Evolutionary conservation across 2,888 invertebrate species (phyloP), one percentile per base, ranked within the genome.

Genomic region (Dione juno): DNA sequence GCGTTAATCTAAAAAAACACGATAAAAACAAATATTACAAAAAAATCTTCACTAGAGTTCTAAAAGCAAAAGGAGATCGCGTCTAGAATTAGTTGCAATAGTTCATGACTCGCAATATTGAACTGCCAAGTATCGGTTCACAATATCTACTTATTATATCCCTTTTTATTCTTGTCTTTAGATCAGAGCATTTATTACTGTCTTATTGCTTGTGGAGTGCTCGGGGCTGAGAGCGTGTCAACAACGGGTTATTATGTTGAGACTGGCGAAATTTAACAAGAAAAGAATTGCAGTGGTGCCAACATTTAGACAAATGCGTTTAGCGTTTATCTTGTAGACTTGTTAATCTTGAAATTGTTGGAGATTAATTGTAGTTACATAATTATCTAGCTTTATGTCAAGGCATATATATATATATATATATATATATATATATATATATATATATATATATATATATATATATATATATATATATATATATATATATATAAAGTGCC

Each of bases 201-300:
- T 88, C 90, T 92, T 92, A 92, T 92, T 92, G 91, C 88, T 88
- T 85, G 90, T 86, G 86, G 84, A 90, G 88, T 86, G 89, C 87
- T 88, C 82, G 79, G 82, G 86, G 88, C 86, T 84, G 85, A 88
- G 86, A 83, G 84, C 79, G 78, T 87, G 88, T 89, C 89, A 90
- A 90, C 91, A 88, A 88, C 86, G 86, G 86, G 88, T 92, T 92
- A 92, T 92, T 92, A 92, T 91, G 92, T 92, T 88, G 90, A 84
- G 82, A 86, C 87, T 86, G 82, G 88, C 85, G 84, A 87, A 90
- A 91, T 88, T 88, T 89, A 90, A 81, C 89, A 87, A 87, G 85
- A 84, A 88, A 87, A 86, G 82, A 84, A 82, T 83, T 84, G 86
- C 87, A 84, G 81, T 82, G 80, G 79, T 81, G 82, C 81, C 80